Evolutionary conservation across 2,888 invertebrate genomes (phyloP), one percentile per base, ranked within the genome.

Genomic region (Antheraea assamensis): DNA sequence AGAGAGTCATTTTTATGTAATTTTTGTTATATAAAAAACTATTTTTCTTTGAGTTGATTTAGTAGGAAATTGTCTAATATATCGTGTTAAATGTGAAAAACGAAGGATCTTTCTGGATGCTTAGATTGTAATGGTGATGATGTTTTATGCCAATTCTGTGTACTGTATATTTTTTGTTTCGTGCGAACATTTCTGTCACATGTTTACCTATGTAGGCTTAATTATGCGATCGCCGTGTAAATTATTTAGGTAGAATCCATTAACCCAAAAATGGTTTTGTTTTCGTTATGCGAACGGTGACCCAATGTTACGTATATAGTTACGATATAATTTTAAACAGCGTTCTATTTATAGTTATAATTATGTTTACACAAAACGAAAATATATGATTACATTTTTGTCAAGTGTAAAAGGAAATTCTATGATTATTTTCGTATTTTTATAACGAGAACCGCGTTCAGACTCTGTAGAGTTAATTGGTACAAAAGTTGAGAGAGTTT

Each of bases 191-290:
- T 64, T 64, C 61, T 17, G 27, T 64, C 61, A 64, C 30, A 64
- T 64, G 61, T 64, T 64, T 64, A 64, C 61, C 17, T 64, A 27
- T 64, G 61, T 64, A 17, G 27, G 21, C 30, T 30, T 64, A 30
- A 64, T 64, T 64, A 64, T 64, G 61, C 61, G 61, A 64, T 64
- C 61, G 61, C 30, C 30, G 61, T 30, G 30, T 64, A 64, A 64
- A 64, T 64, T 64, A 64, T 64, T 64, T 64, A 64, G 30, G 61
- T 64, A 64, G 61, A 64, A 64, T 64, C 30, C 61, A 64, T 64
- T 64, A 64, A 64, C 61, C 61, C 61, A 64, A 64, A 64, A 64
- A 64, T 64, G 61, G n/a, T 64, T 30, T 64, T 64, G 30, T 64
- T 64, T 64, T 64, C 61, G 61, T 27, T 64, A 27, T 64, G 61